A percentile compares a stretch with the other conserved stretches of the same genome.
These are phyloP conservation scores for Centrocercus urophasianus DNA, from an alignment of 2,113 vertebrate species.

Conservation along the genomic window DNA sequence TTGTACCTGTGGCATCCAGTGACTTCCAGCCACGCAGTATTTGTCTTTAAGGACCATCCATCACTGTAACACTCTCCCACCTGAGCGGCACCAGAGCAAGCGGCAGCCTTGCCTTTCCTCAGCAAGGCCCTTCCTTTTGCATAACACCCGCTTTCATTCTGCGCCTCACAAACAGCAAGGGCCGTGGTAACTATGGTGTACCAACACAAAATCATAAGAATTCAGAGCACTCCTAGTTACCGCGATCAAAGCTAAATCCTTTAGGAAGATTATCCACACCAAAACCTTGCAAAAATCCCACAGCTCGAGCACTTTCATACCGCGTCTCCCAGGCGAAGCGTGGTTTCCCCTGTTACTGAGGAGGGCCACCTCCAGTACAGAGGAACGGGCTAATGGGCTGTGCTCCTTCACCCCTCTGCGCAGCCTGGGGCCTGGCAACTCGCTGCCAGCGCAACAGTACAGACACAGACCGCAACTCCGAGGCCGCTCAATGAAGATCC, in stretches of 20 bases:
- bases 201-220: constrained; percentile 64
- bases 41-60: constrained; percentile 30
- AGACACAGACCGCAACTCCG: neutral
- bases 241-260: constrained; percentile 82
- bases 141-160: constrained; percentile 21
- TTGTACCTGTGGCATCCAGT: constrained; percentile 45
- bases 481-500: neutral
- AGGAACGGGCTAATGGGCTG: neutral
- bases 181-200: constrained; percentile 35
- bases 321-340: constrained; percentile 35
- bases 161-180: neutral
- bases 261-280: constrained; percentile 82
- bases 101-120: neutral
- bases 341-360: neutral
- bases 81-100: neutral
- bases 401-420: neutral
- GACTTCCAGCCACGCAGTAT: neutral
- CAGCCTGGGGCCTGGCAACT: constrained; percentile 33
- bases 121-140: constrained; percentile 9
- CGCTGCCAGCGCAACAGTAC: constrained; percentile 40
- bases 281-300: constrained; percentile 76
- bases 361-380: neutral
- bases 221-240: constrained; percentile 63
- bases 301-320: constrained; percentile 58
- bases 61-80: constrained; percentile 48